These are phyloP conservation scores for Eilema sororculum DNA, from an alignment of 2,888 invertebrate genomes.

Conservation along the genomic window DNA sequence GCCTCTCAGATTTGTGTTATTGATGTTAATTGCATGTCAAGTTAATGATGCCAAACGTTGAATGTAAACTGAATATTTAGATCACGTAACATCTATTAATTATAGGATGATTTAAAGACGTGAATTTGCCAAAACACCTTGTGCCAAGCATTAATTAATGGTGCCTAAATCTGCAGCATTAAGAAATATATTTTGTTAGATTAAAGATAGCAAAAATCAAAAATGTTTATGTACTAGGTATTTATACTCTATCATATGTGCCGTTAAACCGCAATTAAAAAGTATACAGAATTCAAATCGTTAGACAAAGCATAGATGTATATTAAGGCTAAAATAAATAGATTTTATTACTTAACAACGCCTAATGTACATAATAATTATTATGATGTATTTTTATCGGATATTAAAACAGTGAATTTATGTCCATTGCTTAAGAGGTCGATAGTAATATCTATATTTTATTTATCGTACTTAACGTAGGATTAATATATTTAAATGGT, in stretches of 20 bases:
- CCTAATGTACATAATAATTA: slow-evolving; percentile 74
- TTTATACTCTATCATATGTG: slow-evolving; percentile 44
- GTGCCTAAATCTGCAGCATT: slow-evolving; percentile 44
- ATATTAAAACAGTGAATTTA: slow-evolving; percentile 68
- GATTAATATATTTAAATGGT: slow-evolving; percentile 63
- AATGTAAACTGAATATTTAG: slow-evolving; percentile 56
- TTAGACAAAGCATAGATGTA: slow-evolving; percentile 37
- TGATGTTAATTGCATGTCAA: slow-evolving; percentile 73
- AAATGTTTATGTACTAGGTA: slow-evolving; percentile 40
- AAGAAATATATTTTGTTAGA: slow-evolving; percentile 48
- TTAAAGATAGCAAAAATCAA: slow-evolving; percentile 34
- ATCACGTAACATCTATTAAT: slow-evolving; percentile 47
- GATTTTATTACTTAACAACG: slow-evolving; percentile 57
- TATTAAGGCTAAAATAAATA: slow-evolving; percentile 54
- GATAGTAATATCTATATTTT: slow-evolving; percentile 63
- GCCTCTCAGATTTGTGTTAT: slow-evolving; percentile 56
- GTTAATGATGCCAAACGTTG: slow-evolving; percentile 66
- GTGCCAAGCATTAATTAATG: slow-evolving; percentile 49
- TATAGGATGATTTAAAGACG: slow-evolving; percentile 41
- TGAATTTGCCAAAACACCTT: slow-evolving; percentile 43
- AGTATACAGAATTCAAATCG: slow-evolving; percentile 33
- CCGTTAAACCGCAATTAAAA: slow-evolving; percentile 36
- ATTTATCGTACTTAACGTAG: slow-evolving; percentile 71
- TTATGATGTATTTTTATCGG: slow-evolving; percentile 64
- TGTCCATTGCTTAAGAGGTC: slow-evolving; percentile 72